phyloP scores from a whole-genome alignment of 2,888 invertebrate species.

The Drosophila mulleri region DNA sequence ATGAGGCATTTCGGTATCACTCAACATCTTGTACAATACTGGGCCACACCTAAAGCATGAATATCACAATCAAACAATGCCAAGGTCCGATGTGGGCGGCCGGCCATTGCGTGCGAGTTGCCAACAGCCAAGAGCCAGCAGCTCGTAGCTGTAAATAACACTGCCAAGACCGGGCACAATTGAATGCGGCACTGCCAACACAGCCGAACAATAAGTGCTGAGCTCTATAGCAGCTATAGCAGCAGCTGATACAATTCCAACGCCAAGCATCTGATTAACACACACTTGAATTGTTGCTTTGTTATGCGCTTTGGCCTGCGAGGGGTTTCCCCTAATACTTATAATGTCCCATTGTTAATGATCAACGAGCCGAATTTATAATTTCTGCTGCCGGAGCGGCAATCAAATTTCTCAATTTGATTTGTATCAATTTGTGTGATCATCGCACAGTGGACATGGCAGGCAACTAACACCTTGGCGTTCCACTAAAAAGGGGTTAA shows the following conservation, averaged over 20 bases:
- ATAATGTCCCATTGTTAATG: conserved; percentile 52
- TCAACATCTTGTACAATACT: conserved; percentile 36
- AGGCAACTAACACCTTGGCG: conserved; percentile 64
- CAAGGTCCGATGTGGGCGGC: conserved; percentile 37
- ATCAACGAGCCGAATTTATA: conserved; percentile 68
- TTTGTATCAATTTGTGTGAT: conserved; percentile 58
- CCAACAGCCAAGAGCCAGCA: conserved; percentile 29
- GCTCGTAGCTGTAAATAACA: conserved; percentile 52
- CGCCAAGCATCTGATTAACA: conserved; percentile 58
- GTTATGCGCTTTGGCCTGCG: conserved; percentile 22
- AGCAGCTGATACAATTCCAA: conserved; percentile 33
- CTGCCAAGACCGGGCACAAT: conserved; percentile 4
- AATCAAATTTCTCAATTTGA: conserved; percentile 71
- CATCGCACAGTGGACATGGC: conserved; percentile 56
- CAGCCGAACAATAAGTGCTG: conserved; percentile 43
- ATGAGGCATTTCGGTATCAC: conserved; percentile 58
- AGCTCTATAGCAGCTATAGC: conserved; percentile 23
- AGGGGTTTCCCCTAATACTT: conserved; percentile 1
- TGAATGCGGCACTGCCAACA: conserved; percentile 17
- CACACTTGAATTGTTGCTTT: conserved; percentile 62
- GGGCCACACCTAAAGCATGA: conserved; percentile 52
- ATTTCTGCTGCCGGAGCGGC: conserved; percentile 48
- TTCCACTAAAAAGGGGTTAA: conserved; percentile 40
- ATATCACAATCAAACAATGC: conserved; percentile 71
- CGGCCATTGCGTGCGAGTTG: conserved; percentile 66